Percentiles rank a stretch among this genome's conserved stretches.
These are phyloP conservation scores for Sebastiscus albofasciatus DNA, from an alignment of 2,797 vertebrate genomes.

Conservation along the genomic window DNA sequence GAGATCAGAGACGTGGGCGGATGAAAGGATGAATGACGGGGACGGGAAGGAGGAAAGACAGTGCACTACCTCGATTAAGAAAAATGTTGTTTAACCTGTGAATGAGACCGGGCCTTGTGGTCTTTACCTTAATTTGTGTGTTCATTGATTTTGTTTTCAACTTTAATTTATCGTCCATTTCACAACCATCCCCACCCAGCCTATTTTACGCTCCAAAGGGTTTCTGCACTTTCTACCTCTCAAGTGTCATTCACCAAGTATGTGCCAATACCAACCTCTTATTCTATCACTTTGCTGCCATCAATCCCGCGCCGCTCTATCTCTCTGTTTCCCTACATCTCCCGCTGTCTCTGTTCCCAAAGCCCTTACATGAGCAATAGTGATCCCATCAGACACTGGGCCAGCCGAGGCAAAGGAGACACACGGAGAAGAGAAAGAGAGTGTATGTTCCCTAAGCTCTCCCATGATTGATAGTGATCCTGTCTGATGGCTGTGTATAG, in stretches of 20 bases:
- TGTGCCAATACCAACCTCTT: constrained; percentile 51
- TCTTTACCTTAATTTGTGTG: constrained; percentile 71
- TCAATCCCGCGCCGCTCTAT: constrained; percentile 52
- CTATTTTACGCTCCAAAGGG: constrained; percentile 62
- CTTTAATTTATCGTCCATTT: constrained; percentile 59
- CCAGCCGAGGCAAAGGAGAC: constrained; percentile 53
- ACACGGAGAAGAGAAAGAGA: constrained; percentile 54
- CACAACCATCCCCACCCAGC: constrained; percentile 22
- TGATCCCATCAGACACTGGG: constrained; percentile 64
- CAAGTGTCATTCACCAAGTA: constrained; percentile 33
- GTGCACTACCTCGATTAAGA: constrained; percentile 48
- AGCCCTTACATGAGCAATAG: constrained; percentile 74
- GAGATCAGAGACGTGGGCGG: constrained; percentile 3
- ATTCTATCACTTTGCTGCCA: constrained; percentile 55
- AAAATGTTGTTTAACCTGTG: constrained; percentile 61
- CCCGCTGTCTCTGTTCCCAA: constrained; percentile 52
- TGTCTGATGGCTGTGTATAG: constrained; percentile 79
- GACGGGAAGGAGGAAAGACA: constrained; percentile 24
- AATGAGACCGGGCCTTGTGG: constrained; percentile 38
- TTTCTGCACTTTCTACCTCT: constrained; percentile 42
- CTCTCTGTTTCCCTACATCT: constrained; percentile 54
- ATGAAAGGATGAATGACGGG: constrained; percentile 29
- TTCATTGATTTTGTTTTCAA: constrained; percentile 69
- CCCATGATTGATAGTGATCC: constrained; percentile 80
- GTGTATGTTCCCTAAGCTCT: constrained; percentile 71